These are phyloP conservation scores for Nezara viridula DNA, from an alignment of 2,888 invertebrate genomes.

Conservation along the genomic window DNA sequence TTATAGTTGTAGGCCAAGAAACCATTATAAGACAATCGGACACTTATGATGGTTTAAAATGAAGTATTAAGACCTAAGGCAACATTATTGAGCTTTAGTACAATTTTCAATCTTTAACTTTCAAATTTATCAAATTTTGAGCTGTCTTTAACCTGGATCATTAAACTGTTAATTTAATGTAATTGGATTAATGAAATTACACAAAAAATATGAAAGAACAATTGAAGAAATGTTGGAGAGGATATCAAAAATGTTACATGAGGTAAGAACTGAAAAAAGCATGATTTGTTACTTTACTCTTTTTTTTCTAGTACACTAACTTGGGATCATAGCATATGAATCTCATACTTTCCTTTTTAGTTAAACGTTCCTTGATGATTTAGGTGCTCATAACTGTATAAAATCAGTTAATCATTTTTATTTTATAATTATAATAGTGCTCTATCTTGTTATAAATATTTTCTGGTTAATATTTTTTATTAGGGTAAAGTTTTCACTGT, in stretches of 20 bases:
- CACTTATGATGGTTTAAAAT: not conserved
- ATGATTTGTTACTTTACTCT: not conserved
- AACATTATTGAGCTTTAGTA: not conserved
- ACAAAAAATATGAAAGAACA: not conserved
- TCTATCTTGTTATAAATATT: not conserved
- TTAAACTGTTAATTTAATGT: not conserved
- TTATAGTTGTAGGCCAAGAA: conserved; percentile 20
- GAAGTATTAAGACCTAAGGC: not conserved
- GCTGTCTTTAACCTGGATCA: not conserved
- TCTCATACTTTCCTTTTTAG: not conserved
- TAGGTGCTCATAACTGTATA: not conserved
- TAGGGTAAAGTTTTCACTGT: not conserved
- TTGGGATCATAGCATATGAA: not conserved
- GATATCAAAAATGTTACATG: not conserved
- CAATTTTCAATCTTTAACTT: not conserved
- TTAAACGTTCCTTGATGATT: not conserved
- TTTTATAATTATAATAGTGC: not conserved
- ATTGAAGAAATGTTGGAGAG: conserved; percentile 35
- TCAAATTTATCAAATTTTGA: conserved; percentile 12
- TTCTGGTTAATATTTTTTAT: not conserved
- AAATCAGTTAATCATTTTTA: not conserved
- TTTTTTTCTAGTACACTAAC: not conserved
- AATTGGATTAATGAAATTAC: conserved; percentile 30
- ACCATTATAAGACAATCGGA: not conserved
- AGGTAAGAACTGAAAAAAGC: conserved; percentile 17